phyloP scores from a whole-genome alignment of 2,113 vertebrate genomes.

The Coturnix japonica region DNA sequence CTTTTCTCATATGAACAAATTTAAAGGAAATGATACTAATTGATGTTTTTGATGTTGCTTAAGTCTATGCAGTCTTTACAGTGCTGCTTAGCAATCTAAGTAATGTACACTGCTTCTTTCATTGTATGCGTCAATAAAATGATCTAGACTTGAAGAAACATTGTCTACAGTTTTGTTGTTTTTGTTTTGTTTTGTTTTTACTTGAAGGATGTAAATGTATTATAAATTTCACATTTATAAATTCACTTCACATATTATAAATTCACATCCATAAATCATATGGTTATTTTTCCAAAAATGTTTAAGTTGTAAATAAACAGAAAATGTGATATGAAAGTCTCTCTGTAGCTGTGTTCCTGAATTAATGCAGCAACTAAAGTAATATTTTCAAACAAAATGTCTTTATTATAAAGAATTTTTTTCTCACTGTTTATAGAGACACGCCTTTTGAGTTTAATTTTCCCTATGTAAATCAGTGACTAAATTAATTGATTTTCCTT shows the following conservation, averaged over 20 bases:
- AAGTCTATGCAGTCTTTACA: neutral
- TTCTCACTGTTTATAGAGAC: conserved; percentile 24
- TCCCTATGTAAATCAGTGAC: conserved; percentile 5
- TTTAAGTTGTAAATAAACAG: conserved; percentile 34
- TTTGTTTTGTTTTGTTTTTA: neutral
- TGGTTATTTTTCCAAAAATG: conserved; percentile 19
- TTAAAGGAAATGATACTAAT: conserved; percentile 20
- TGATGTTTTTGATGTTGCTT: neutral
- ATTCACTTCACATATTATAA: neutral
- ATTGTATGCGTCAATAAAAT: conserved; percentile 33
- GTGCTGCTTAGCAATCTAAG: neutral
- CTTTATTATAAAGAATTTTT: conserved; percentile 18
- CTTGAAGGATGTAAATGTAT: conserved; percentile 31
- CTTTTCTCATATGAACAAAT: conserved; percentile 14
- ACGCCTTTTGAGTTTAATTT: neutral
- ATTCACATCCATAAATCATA: conserved; percentile 17
- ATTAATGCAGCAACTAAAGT: conserved; percentile 25
- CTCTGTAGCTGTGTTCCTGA: conserved; percentile 34
- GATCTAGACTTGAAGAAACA: conserved; percentile 12
- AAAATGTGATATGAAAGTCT: conserved; percentile 29
- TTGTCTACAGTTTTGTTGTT: neutral
- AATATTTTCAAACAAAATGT: conserved; percentile 5
- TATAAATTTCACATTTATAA: conserved; percentile 40
- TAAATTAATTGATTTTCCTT: conserved; percentile 30
- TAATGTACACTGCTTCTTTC: conserved; percentile 33